Evolutionary conservation across 2,113 vertebrate genomes (phyloP), one percentile per base, ranked within the genome.

Genomic region (Semicossyphus pulcher): DNA sequence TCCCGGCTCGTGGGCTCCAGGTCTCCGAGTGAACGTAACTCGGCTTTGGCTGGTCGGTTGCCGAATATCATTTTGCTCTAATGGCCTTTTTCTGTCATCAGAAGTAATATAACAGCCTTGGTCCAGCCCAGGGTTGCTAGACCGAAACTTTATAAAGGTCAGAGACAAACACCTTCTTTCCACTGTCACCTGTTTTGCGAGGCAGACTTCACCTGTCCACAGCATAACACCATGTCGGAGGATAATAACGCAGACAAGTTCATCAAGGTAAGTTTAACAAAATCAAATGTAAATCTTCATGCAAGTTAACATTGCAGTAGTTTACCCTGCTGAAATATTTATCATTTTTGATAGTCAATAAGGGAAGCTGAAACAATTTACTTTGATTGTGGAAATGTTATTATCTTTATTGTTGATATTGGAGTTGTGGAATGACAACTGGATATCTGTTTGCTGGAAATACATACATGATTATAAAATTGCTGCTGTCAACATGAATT

Each of bases 201-300:
- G 63, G 61, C 51, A 59, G 71, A 54, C 70, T 45, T 54, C 53
- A 44, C 66, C 83, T 64, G 61, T 77, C 58, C 21, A 28, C 20
- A 78, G 53, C 64, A 70, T 44, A 68, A 12, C 88, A 89, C 72
- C 81, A 97, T 96, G 96, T 94, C 95, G 65, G 94, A 95, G 76
- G 94, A 95, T 76, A 93, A 86, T 84, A 94, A 92, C 71, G 92
- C 91, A 87, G 95, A 96, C 85, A 94, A 89, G 81, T 95, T 92
- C 74, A 96, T 97, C 59, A 96, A 96, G 96, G 96, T 96, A 91
- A 80, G 60, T 59, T 16, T 1, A 28, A 29, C 6, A 1, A 2
- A 23, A 18, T 41, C 0, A 31, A 7, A 56, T 2, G 6, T 18
- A 0, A 26, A n/a, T 34, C 16, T 18, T 25, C 1, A 11, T 2